Conservation (phyloP, 2,888 invertebrate species). For the Agrotis ipsilon region DNA sequence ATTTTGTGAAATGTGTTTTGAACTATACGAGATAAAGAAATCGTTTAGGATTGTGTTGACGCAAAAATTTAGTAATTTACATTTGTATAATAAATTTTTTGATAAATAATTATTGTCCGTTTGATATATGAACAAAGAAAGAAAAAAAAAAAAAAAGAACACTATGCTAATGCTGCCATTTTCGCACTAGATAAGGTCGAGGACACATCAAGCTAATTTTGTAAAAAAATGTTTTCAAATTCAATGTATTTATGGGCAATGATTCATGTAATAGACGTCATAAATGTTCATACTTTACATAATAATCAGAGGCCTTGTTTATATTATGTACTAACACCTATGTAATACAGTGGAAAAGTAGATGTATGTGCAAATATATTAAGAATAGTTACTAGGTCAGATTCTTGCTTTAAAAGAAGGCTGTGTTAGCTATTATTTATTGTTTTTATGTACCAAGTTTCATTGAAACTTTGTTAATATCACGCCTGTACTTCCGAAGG, state of each 20-base stretch:
- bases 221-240: neutral
- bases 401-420: neutral
- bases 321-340: neutral
- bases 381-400: neutral
- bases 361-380: neutral
- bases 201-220: neutral
- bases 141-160: no score
- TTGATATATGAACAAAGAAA: no score
- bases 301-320: constrained; percentile 3
- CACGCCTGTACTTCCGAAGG: neutral
- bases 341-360: neutral
- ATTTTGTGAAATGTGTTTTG: no score
- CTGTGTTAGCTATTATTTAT: neutral
- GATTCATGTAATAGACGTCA: constrained; percentile 2
- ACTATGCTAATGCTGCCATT: neutral
- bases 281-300: neutral
- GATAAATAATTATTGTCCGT: no score
- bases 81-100: no score
- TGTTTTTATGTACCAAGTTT: neutral
- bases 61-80: no score
- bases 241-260: neutral
- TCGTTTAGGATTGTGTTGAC: no score
- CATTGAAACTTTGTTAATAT: neutral
- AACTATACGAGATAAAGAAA: no score
- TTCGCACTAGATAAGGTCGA: neutral